Base-by-base conservation (phyloP, 2,888 invertebrate species). In the Hirtodrosophila confusa region DNA sequence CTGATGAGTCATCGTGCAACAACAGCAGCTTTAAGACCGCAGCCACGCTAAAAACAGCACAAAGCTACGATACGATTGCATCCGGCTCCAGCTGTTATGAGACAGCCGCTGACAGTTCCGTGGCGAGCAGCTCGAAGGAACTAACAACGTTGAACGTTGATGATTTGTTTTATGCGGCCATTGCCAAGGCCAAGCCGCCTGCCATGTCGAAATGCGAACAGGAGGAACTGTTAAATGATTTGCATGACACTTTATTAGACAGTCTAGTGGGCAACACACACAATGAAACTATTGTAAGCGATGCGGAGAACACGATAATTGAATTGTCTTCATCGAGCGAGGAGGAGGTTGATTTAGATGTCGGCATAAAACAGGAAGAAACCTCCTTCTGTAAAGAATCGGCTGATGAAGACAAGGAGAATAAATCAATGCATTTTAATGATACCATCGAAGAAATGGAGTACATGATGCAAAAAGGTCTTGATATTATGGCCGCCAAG, bases 391-490 rank as follows among this genome's bases (percentile, higher is more conserved):
- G 6, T 40, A 41, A 10, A 10, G 82, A 88, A 17, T 65, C 47
- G 7, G 7, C 12, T 8, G 66, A 47, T 9, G 64, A 60, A 2
- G 69, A 79, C 7, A 67, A 89, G 43, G 88, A 89, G 27, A 88
- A 89, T 41, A 64, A 68, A 3, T 90, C 91, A 0, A 68, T 88
- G 8, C 86, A 90, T 37, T 92, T 92, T 48, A 92, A 92, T 67
- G 91, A 92, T 67, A 92, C 92, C 3, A 87, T 92, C 57, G 92
- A 92, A 80, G 91, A 92, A 78, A 91, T 92, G 44, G 91, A 92
- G 37, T 91, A 92, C 64, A 89, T 92, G 78, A 87, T 92, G 75
- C 88, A 90, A 48, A 89, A 90, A 29, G 92, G 91, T 2, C 78
- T 89, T 70, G 89, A 92, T 60, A 89, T 90, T 55, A 88, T 90